Evolutionary conservation across 1,140 invertebrate genomes (phyloP).

Genomic region (Drosophila navojoa): DNA sequence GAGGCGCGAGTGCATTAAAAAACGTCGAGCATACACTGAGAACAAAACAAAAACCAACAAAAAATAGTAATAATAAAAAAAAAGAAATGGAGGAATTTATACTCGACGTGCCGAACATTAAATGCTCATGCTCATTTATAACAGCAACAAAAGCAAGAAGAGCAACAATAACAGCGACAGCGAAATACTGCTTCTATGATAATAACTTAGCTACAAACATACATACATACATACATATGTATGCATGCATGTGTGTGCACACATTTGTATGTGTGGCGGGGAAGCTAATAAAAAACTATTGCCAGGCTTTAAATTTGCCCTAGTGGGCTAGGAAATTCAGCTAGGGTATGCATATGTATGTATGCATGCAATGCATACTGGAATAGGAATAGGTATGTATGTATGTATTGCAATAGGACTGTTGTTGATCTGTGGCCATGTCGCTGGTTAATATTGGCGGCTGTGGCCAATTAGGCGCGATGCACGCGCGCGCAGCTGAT

Average conservation of each 20-base stretch:
- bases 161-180: no score
- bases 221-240: no score
- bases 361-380: neutral
- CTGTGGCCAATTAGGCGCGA: constrained; percentile 60
- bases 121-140: constrained; percentile 9
- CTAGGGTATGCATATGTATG: neutral
- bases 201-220: neutral
- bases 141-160: neutral
- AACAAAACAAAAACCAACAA: constrained; percentile 17
- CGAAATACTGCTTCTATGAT: no score
- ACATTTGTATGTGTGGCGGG: neutral
- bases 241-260: neutral
- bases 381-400: no score
- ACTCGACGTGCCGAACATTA: constrained; percentile 25
- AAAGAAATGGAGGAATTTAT: constrained; percentile 25
- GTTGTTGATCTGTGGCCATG: constrained; percentile 25
- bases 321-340: neutral
- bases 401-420: neutral
- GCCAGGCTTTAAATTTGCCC: no score
- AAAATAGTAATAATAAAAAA: constrained; percentile 1
- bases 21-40: constrained; percentile 15
- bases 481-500: constrained; percentile 36
- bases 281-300: neutral
- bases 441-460: constrained; percentile 17
- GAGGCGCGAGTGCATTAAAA: constrained; percentile 46